Percentiles rank a stretch among this genome's conserved stretches.
Conservation (phyloP, 2,888 invertebrate genomes). For the Erebia epiphron region DNA sequence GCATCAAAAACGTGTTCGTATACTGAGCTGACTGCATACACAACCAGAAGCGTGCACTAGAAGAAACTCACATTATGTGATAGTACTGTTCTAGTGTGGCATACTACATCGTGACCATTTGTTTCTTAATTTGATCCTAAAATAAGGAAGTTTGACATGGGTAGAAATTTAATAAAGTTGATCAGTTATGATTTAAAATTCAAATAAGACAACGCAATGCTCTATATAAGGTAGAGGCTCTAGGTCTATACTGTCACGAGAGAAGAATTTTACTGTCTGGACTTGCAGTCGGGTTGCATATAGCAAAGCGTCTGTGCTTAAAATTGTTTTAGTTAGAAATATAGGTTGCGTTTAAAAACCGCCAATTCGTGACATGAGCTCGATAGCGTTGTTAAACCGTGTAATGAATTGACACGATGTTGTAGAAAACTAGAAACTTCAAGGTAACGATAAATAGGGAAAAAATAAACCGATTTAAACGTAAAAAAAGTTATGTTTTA, state of each 20-base stretch:
- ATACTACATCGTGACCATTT: neutral
- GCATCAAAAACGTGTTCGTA: neutral
- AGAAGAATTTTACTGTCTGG: neutral
- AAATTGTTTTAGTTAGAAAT: constrained; percentile 17
- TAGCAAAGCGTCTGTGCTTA: neutral
- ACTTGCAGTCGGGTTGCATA: neutral
- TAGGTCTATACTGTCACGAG: neutral
- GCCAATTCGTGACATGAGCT: constrained; percentile 60
- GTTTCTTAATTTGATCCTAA: neutral
- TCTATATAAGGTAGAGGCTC: neutral
- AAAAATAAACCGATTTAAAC: neutral
- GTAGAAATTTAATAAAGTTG: neutral
- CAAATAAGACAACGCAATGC: neutral
- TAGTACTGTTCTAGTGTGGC: neutral
- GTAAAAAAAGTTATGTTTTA: neutral
- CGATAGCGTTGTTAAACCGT: constrained; percentile 44
- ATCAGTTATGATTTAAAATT: neutral
- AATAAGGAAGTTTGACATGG: neutral
- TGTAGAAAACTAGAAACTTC: constrained; percentile 11
- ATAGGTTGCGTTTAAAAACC: constrained; percentile 51
- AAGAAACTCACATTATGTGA: neutral
- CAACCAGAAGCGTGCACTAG: neutral
- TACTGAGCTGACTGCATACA: neutral
- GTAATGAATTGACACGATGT: constrained; percentile 33
- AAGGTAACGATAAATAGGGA: neutral